These are phyloP conservation scores for Poeciliopsis turrubarensis DNA, from an alignment of 2,113 vertebrate genomes.

Conservation along the genomic window DNA sequence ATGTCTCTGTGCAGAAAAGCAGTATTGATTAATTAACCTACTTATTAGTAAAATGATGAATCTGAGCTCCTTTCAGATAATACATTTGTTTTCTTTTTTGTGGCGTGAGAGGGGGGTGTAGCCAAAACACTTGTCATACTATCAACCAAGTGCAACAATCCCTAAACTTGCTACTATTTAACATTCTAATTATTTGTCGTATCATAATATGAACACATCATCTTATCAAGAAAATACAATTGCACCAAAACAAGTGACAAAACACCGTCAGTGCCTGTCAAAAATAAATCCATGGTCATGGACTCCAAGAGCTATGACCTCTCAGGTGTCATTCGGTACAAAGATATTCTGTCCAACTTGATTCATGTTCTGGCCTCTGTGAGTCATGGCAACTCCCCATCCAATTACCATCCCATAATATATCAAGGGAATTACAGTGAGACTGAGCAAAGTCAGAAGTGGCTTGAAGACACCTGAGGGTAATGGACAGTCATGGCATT, in stretches of 20 bases:
- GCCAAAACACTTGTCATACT: too few relatives aligned
- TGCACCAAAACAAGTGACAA: constrained; percentile 1
- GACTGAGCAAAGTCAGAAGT: constrained; percentile 62
- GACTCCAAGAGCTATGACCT: constrained; percentile 47
- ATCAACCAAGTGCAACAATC: too few relatives aligned
- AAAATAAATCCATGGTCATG: constrained; percentile 27
- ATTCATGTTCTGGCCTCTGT: constrained; percentile 76
- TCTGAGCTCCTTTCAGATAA: too few relatives aligned
- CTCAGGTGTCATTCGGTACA: constrained; percentile 54
- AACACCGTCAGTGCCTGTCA: constrained; percentile 34
- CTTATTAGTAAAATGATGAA: too few relatives aligned
- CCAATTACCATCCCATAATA: constrained; percentile 79
- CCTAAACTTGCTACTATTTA: too few relatives aligned
- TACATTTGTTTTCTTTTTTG: too few relatives aligned
- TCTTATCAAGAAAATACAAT: neutral
- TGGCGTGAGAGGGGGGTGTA: too few relatives aligned
- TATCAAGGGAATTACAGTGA: constrained; percentile 66
- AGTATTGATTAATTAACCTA: too few relatives aligned
- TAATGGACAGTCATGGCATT: constrained; percentile 65
- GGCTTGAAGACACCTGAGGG: constrained; percentile 73
- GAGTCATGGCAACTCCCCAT: constrained; percentile 78
- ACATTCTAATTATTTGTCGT: too few relatives aligned
- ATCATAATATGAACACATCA: neutral
- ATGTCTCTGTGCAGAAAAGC: too few relatives aligned
- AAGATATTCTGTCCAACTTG: constrained; percentile 74